Percentiles rank a stretch among this genome's conserved stretches.
phyloP scores from a whole-genome alignment of 2,113 vertebrate species.

The Orthonyx spaldingii region DNA sequence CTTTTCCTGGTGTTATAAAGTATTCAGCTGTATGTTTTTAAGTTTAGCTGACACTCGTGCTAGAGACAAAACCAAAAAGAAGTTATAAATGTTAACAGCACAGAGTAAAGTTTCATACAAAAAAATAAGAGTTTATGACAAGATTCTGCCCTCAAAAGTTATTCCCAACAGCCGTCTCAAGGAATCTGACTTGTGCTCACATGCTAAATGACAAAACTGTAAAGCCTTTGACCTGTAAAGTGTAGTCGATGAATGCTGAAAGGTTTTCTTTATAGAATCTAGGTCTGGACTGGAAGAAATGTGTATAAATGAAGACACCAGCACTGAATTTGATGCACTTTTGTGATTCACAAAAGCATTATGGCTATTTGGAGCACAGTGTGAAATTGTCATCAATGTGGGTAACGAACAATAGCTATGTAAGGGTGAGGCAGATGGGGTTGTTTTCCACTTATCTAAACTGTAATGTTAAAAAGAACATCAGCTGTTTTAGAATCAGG shows the following conservation, averaged over 20 bases:
- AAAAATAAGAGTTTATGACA: background rate
- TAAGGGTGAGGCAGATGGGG: constrained; percentile 49
- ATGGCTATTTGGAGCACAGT: background rate
- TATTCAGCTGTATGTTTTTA: background rate
- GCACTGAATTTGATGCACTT: background rate
- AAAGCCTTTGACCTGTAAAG: background rate
- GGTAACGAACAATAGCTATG: background rate
- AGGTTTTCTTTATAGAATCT: background rate
- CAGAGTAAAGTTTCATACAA: background rate
- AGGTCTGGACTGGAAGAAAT: background rate
- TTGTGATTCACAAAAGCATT: background rate
- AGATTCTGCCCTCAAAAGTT: background rate
- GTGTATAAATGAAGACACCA: background rate
- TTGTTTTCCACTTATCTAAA: constrained; percentile 48
- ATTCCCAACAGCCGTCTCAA: background rate
- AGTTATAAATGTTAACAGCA: background rate
- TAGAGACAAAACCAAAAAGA: background rate
- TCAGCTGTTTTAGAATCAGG: constrained; percentile 54
- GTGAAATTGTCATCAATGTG: background rate
- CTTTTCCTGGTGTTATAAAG: background rate
- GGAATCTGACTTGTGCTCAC: background rate
- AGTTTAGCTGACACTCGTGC: background rate
- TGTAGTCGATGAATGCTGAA: background rate
- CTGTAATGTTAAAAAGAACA: constrained; percentile 46
- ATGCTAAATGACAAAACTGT: background rate